These are phyloP conservation scores for Pangasius djambal DNA, from an alignment of 2,797 vertebrate species.

Conservation along the genomic window DNA sequence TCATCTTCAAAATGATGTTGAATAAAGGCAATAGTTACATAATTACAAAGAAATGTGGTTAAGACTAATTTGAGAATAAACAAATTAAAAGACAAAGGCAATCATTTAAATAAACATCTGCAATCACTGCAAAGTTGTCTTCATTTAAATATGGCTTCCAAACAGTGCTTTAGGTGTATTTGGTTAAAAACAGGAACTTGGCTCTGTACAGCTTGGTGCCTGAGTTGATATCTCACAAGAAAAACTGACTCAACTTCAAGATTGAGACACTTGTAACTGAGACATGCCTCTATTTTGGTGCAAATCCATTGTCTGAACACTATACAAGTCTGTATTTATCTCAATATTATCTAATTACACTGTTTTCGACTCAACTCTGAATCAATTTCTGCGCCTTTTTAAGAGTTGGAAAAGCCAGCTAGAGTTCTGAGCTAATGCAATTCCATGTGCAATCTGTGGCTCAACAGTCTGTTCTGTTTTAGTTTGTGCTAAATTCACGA, in stretches of 20 bases:
- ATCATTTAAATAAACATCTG: neutral
- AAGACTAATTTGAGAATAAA: neutral
- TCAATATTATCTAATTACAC: no score
- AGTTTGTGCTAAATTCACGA: neutral
- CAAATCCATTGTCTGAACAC: neutral
- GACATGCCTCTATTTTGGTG: neutral
- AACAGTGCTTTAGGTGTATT: no score
- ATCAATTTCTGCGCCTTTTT: neutral
- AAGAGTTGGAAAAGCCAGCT: neutral
- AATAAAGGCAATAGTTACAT: neutral
- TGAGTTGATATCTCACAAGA: neutral
- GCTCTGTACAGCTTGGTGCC: neutral
- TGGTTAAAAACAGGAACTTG: neutral
- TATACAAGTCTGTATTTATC: neutral
- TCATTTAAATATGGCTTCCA: neutral
- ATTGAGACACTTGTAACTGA: neutral
- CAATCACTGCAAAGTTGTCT: neutral
- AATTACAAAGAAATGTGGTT: neutral
- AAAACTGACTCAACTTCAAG: neutral
- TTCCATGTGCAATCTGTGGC: neutral
- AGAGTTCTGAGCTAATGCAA: neutral
- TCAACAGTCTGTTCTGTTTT: neutral
- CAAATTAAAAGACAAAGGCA: neutral
- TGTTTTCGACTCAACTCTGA: no score
- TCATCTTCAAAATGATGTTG: neutral